A percentile compares a stretch with the other conserved stretches of the same genome.
phyloP scores from a whole-genome alignment of 2,113 vertebrate genomes.

The Ophiodon elongatus region DNA sequence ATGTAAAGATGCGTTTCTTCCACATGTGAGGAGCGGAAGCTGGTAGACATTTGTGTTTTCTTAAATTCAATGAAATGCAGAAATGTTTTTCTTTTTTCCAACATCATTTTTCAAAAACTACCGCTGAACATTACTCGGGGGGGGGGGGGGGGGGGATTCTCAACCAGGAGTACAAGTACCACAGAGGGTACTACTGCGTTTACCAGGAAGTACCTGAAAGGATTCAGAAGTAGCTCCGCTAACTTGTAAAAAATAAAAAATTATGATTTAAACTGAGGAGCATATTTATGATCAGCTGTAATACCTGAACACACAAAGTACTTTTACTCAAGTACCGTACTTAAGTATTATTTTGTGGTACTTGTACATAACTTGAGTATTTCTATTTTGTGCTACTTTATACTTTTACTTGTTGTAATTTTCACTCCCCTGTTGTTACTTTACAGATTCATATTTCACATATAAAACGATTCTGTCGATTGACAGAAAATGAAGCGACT shows the following conservation, averaged over 20 bases:
- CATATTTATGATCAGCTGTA: not conserved
- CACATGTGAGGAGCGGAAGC: not conserved
- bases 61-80: not conserved
- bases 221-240: not conserved
- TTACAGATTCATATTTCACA: not conserved
- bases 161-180: not conserved
- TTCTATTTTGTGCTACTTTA: not conserved
- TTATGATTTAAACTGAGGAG: not conserved
- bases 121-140: not conserved
- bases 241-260: not conserved
- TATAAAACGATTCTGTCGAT: too few species aligned
- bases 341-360: not conserved
- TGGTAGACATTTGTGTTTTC: not conserved
- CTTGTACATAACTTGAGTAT: not conserved
- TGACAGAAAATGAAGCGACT: too few species aligned
- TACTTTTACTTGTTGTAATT: not conserved
- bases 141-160: too few species aligned
- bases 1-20: not conserved
- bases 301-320: not conserved
- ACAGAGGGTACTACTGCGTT: not conserved
- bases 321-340: not conserved
- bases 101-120: not conserved
- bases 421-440: not conserved
- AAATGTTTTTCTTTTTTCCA: not conserved
- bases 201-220: not conserved